A percentile compares a stretch with the other conserved stretches of the same genome.
phyloP scores from a whole-genome alignment of 2,797 vertebrate genomes.

The Loriculus beryllinus region DNA sequence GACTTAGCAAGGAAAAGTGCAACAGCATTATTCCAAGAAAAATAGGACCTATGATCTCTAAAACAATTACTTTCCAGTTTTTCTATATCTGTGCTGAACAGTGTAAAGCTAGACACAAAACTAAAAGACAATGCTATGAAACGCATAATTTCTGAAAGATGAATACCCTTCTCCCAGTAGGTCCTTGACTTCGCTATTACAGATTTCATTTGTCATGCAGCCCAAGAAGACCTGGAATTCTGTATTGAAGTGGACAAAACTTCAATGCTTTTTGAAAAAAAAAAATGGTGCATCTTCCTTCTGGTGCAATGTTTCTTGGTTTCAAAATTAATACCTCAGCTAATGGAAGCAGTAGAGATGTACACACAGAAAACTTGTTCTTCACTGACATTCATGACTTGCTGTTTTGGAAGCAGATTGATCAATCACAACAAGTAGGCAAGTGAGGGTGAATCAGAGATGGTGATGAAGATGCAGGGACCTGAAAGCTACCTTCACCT shows the following conservation, averaged over 20 bases:
- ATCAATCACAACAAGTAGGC: background rate
- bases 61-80: background rate
- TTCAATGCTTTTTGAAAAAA: background rate
- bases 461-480: background rate
- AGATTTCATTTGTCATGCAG: background rate
- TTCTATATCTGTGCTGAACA: background rate
- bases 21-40: background rate
- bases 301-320: background rate
- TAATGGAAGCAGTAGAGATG: background rate
- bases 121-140: background rate
- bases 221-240: background rate
- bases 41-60: background rate
- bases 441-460: background rate
- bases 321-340: background rate
- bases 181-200: background rate
- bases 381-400: background rate
- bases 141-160: background rate
- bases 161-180: background rate
- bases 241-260: background rate
- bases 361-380: background rate
- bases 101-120: background rate
- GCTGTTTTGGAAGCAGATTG: background rate
- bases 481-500: background rate
- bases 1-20: background rate
- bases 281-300: fast-evolving